Percentiles rank a stretch among this genome's conserved stretches.
These are phyloP conservation scores for Trissolcus brochymenae DNA, from an alignment of 2,888 invertebrate species.

Conservation along the genomic window DNA sequence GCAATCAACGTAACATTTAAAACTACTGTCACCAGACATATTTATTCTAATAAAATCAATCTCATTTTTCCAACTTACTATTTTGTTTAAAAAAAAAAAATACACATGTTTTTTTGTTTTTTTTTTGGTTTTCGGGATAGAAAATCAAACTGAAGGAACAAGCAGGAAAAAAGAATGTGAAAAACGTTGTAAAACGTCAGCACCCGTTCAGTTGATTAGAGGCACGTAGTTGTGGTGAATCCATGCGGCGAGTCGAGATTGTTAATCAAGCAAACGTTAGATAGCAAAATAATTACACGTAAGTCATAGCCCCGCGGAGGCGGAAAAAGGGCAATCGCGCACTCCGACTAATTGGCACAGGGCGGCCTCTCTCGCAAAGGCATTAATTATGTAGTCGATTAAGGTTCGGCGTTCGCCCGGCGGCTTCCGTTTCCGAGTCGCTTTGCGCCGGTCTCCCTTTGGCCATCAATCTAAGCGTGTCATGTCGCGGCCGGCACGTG, in stretches of 20 bases:
- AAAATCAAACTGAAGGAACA: too few species aligned
- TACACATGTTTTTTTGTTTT: too few species aligned
- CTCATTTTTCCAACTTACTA: too few species aligned
- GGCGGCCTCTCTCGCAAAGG: slow-evolving; percentile 60
- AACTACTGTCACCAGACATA: too few species aligned
- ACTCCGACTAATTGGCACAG: slow-evolving; percentile 51
- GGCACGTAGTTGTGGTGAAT: slow-evolving; percentile 12
- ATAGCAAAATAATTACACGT: slow-evolving; percentile 52
- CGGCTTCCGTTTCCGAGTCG: slow-evolving; percentile 46
- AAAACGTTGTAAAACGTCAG: too few species aligned
- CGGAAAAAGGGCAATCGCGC: slow-evolving; percentile 52
- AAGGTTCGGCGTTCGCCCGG: slow-evolving; percentile 56
- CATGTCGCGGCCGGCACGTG: slow-evolving; percentile 62
- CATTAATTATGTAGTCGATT: slow-evolving; percentile 74
- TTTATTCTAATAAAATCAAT: too few species aligned
- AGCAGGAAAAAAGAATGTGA: too few species aligned
- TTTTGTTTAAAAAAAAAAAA: too few species aligned
- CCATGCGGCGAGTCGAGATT: slow-evolving; percentile 26
- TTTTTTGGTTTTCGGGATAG: too few species aligned
- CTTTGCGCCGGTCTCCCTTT: slow-evolving; percentile 65
- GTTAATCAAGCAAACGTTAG: slow-evolving; percentile 47
- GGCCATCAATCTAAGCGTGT: slow-evolving; percentile 70
- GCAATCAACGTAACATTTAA: too few species aligned
- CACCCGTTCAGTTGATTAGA: not conserved
- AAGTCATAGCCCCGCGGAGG: slow-evolving; percentile 14